These are phyloP conservation scores for Perca schrenkii DNA, from an alignment of 2,113 vertebrate genomes.

Conservation along the genomic window DNA sequence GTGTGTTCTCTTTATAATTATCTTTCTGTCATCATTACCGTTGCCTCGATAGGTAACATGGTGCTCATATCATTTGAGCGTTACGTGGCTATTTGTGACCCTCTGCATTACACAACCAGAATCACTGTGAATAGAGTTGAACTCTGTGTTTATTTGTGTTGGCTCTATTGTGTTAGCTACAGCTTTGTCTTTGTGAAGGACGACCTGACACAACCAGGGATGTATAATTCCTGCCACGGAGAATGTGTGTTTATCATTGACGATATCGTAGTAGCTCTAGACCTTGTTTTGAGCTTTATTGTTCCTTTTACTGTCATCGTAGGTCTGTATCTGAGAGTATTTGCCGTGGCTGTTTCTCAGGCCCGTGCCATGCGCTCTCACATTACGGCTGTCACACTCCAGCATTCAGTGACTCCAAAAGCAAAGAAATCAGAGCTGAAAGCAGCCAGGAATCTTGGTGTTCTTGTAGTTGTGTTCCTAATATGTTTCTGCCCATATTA, in stretches of 20 bases:
- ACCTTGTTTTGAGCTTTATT: conserved; percentile 17
- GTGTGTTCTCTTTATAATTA: conserved; percentile 30
- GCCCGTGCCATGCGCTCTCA: conserved; percentile 32
- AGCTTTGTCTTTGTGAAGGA: neutral
- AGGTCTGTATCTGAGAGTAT: conserved; percentile 51
- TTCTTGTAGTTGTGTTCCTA: conserved; percentile 43
- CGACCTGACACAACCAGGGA: neutral
- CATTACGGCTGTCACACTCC: neutral
- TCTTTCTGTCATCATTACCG: conserved; percentile 4
- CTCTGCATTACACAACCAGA: conserved; percentile 1
- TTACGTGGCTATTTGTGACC: conserved; percentile 50
- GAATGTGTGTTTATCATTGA: conserved; percentile 23
- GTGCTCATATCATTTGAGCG: conserved; percentile 48
- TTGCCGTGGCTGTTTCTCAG: conserved; percentile 53
- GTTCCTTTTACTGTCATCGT: conserved; percentile 22
- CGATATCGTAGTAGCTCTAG: neutral
- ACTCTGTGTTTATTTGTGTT: conserved; percentile 33
- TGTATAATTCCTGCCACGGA: conserved; percentile 25
- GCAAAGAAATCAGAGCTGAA: conserved; percentile 43
- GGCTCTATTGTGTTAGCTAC: conserved; percentile 20
- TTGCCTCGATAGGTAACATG: conserved; percentile 29
- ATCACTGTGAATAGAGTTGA: neutral
- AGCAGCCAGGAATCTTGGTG: conserved; percentile 46
- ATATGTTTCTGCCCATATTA: conserved; percentile 40
- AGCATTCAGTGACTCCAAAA: neutral